Base-by-base conservation (phyloP, 2,888 invertebrate species). In the Drosophila merina region DNA sequence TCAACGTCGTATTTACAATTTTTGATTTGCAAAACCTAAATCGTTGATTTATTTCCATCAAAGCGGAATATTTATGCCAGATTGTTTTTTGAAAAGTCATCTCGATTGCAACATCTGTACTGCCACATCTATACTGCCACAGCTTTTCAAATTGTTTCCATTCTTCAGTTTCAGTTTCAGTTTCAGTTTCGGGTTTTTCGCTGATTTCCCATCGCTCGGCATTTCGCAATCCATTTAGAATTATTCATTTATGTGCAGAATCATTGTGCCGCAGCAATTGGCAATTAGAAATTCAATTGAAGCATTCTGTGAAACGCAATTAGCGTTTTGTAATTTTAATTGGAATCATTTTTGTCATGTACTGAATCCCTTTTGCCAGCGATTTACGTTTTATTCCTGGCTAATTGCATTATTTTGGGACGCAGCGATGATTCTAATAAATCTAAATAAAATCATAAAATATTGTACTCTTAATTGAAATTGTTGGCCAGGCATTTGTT, bases 221-320 rank as follows among this genome's bases (percentile, higher is more conserved):
- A 20, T 70, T 52, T 58, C n/a, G 14, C 26, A 71, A 68, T 59
- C 57, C 57, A 66, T 64, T 66, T 66, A 57, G 28, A 63, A 52
- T 58, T 44, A 72, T 76, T 67, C 54, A 79, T 64, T 76, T 72
- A 76, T 76, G 69, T 54, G 68, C 73, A 45, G 54, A 63, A 66
- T 57, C 67, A 64, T 76, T 76, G 63, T 60, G 70, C 62, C 55
- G 52, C 57, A 36, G 63, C 64, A 63, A 70, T 66, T 64, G 60
- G 52, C 79, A 85, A 85, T 87, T 81, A 85, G 38, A 72, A 81
- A 85, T 87, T 74, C 86, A 75, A 78, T 87, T 73, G 36, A 81
- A 81, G 75, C 81, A 78, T 77, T 81, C 73, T 72, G 60, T 71
- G 56, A 80, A 80, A 75, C 75, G 69, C 69, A 86, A 81, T 81